Conservation (phyloP, 2,888 invertebrate genomes). For the Melinopterus prodromus region DNA sequence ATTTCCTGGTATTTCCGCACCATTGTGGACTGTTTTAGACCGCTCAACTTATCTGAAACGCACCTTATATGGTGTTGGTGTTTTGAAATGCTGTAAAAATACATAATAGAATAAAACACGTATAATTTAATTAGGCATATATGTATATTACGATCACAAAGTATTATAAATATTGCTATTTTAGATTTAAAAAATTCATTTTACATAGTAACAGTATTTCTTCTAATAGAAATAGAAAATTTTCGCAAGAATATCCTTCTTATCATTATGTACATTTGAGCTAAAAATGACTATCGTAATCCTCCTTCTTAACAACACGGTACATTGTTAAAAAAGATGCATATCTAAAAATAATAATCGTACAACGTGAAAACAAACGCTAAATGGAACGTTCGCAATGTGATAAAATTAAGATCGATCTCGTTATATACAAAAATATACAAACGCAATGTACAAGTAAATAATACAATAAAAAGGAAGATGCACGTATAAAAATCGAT, state of each 20-base stretch:
- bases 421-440: conserved; percentile 42
- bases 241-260: conserved; percentile 54
- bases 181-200: conserved; percentile 59
- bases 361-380: conserved; percentile 16
- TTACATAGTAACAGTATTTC: conserved; percentile 57
- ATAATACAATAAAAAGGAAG: conserved; percentile 29
- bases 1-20: too few relatives aligned
- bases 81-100: not conserved
- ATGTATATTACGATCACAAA: conserved; percentile 60
- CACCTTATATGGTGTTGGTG: too few relatives aligned
- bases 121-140: conserved; percentile 44
- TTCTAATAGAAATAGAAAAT: conserved; percentile 59
- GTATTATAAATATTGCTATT: conserved; percentile 62
- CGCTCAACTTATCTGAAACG: too few relatives aligned
- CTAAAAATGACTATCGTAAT: conserved; percentile 47
- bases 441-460: conserved; percentile 48
- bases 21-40: too few relatives aligned
- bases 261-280: conserved; percentile 59
- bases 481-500: conserved; percentile 6
- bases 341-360: conserved; percentile 14
- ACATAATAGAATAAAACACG: not conserved
- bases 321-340: conserved; percentile 20
- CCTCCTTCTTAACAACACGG: conserved; percentile 31
- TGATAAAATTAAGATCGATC: conserved; percentile 33
- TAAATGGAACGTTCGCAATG: conserved; percentile 38